phyloP scores from a whole-genome alignment of 2,888 invertebrate genomes.

The Falcaria lacertinaria region DNA sequence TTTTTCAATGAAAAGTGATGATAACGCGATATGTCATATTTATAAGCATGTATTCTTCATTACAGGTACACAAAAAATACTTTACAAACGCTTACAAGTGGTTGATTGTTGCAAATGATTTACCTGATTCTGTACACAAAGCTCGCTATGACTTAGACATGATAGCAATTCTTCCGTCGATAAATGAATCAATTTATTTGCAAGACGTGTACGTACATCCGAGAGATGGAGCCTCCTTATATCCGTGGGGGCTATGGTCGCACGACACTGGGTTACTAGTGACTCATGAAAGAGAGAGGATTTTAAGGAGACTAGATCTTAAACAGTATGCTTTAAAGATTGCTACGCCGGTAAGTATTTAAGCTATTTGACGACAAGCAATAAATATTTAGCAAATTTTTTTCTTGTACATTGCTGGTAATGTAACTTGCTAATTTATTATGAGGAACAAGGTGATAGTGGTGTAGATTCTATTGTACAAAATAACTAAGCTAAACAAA shows the following conservation, averaged over 20 bases:
- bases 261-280: conserved; percentile 28
- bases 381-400: too few relatives aligned
- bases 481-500: too few relatives aligned
- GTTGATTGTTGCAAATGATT: conserved; percentile 38
- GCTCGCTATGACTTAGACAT: conserved; percentile 54
- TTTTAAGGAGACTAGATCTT: conserved; percentile 41
- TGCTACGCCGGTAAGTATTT: conserved; percentile 52
- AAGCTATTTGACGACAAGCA: background rate
- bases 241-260: conserved; percentile 54
- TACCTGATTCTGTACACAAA: conserved; percentile 27
- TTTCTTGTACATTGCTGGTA: too few relatives aligned
- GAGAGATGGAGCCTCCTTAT: conserved; percentile 29
- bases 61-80: conserved; percentile 33
- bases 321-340: conserved; percentile 46
- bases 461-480: too few relatives aligned
- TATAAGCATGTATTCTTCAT: too few relatives aligned
- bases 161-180: conserved; percentile 17
- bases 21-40: too few relatives aligned
- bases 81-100: conserved; percentile 53
- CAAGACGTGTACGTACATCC: conserved; percentile 52
- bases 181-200: conserved; percentile 17
- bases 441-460: too few relatives aligned
- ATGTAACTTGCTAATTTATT: too few relatives aligned
- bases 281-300: conserved; percentile 33
- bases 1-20: too few relatives aligned